phyloP scores from a whole-genome alignment of 64 coral and sea anemone species.

The Pachyseris speciosa region DNA sequence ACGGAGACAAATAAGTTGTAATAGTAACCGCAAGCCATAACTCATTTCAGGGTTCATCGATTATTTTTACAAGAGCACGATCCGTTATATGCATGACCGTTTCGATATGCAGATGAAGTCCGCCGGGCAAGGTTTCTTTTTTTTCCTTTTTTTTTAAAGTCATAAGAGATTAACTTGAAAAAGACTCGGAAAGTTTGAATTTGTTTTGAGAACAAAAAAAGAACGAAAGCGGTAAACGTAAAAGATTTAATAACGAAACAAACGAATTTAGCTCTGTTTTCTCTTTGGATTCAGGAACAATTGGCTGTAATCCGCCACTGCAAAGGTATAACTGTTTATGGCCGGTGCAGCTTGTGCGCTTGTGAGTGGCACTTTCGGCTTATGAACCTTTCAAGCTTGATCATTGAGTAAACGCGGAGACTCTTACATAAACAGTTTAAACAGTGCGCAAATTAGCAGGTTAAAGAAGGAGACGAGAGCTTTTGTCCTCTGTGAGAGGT shows the following conservation, averaged over 20 bases:
- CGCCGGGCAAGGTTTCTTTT: not conserved
- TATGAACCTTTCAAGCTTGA: not conserved
- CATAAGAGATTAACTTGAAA: slow-evolving; percentile 7
- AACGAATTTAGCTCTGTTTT: not conserved
- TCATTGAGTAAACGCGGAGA: not conserved
- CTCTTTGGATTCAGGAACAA: not conserved
- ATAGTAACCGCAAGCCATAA: not conserved
- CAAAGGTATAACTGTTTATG: not conserved
- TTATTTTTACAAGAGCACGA: not conserved
- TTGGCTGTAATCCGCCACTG: not conserved
- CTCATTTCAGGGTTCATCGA: not conserved
- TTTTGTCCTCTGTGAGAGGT: not conserved
- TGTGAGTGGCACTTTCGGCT: not conserved
- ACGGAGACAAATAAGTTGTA: not conserved
- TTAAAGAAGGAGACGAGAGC: not conserved
- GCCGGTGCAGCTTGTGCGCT: no score
- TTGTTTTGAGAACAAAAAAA: not conserved
- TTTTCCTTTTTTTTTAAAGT: not conserved
- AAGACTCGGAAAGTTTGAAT: not conserved
- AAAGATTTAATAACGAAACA: not conserved
- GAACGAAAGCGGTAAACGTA: not conserved
- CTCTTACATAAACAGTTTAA: not conserved
- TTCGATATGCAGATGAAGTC: not conserved
- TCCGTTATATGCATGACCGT: slow-evolving; percentile 7
- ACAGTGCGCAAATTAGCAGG: not conserved